A percentile compares a stretch with the other conserved stretches of the same genome.
These are phyloP conservation scores for Rachycentron canadum DNA, from an alignment of 2,797 vertebrate species.

Conservation along the genomic window DNA sequence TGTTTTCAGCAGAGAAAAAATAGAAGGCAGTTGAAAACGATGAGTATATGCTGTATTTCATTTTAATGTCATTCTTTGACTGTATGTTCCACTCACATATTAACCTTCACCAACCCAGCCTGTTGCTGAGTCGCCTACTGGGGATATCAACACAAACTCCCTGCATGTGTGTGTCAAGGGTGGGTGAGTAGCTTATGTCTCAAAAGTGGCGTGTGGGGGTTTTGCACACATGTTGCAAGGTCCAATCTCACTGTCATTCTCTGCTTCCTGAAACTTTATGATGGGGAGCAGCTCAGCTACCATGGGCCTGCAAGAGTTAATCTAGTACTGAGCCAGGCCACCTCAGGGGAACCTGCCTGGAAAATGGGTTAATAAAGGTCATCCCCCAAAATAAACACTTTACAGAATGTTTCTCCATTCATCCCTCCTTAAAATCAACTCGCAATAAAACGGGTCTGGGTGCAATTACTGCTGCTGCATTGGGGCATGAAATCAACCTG, in stretches of 20 bases:
- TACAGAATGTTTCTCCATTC: constrained; percentile 96
- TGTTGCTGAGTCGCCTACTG: constrained; percentile 54
- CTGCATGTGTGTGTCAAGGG: constrained; percentile 68
- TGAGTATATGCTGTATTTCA: constrained; percentile 69
- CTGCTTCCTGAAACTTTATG: constrained; percentile 85
- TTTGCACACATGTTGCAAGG: constrained; percentile 83
- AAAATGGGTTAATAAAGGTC: constrained; percentile 99
- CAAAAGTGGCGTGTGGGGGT: constrained; percentile 55
- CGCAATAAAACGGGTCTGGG: constrained; percentile 95
- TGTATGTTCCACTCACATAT: constrained; percentile 60
- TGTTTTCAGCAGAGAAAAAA: constrained; percentile 63
- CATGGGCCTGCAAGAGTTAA: constrained; percentile 89
- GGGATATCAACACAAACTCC: constrained; percentile 58
- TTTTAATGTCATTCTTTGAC: constrained; percentile 68
- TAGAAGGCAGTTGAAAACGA: constrained; percentile 54
- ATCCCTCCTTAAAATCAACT: constrained; percentile 97
- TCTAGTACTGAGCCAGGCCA: constrained; percentile 86
- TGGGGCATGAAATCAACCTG: constrained; percentile 97
- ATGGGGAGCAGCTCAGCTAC: constrained; percentile 88
- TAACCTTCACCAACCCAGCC: constrained; percentile 69
- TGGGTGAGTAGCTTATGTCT: constrained; percentile 66
- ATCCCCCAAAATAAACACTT: constrained; percentile 98
- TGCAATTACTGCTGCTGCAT: constrained; percentile 95
- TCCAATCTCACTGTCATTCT: constrained; percentile 91
- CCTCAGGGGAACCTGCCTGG: constrained; percentile 91